Conservation (phyloP, 2,888 invertebrate genomes). For the Allygus modestus region DNA sequence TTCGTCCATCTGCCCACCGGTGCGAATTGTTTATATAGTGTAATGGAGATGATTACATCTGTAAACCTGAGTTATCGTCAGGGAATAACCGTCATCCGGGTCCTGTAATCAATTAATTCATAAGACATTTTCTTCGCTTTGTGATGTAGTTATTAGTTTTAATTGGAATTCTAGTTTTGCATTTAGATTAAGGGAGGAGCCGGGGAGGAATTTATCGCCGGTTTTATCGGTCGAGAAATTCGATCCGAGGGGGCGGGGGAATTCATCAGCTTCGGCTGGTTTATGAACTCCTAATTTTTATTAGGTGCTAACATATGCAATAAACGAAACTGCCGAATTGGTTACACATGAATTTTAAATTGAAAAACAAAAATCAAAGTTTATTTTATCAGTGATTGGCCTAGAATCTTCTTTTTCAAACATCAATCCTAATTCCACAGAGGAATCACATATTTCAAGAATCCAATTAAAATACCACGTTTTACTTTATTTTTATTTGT, state of each 20-base stretch:
- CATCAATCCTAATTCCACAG: too few relatives aligned
- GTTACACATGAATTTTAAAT: too few relatives aligned
- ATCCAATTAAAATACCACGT: too few relatives aligned
- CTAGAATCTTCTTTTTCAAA: too few relatives aligned
- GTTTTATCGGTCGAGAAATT: conserved; percentile 17
- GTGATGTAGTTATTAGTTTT: conserved; percentile 53
- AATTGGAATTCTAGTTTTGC: conserved; percentile 55
- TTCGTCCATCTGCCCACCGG: conserved; percentile 29
- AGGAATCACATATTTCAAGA: too few relatives aligned
- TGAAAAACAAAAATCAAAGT: too few relatives aligned
- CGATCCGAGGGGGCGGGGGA: conserved; percentile 42
- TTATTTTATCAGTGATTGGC: too few relatives aligned
- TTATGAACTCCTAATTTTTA: conserved; percentile 31
- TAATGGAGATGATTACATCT: conserved; percentile 35
- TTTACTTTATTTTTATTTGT: too few relatives aligned
- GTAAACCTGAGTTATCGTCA: conserved; percentile 12
- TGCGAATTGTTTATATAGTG: conserved; percentile 33
- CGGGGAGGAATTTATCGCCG: conserved; percentile 12
- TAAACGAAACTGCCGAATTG: conserved; percentile 8
- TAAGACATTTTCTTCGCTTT: conserved; percentile 16
- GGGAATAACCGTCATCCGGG: background rate
- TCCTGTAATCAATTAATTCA: conserved; percentile 28
- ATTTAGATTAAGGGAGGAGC: conserved; percentile 54
- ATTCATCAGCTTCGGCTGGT: conserved; percentile 32
- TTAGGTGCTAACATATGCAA: conserved; percentile 40